Conservation (phyloP, 2,797 vertebrate genomes). For the Sitta carolinensis region DNA sequence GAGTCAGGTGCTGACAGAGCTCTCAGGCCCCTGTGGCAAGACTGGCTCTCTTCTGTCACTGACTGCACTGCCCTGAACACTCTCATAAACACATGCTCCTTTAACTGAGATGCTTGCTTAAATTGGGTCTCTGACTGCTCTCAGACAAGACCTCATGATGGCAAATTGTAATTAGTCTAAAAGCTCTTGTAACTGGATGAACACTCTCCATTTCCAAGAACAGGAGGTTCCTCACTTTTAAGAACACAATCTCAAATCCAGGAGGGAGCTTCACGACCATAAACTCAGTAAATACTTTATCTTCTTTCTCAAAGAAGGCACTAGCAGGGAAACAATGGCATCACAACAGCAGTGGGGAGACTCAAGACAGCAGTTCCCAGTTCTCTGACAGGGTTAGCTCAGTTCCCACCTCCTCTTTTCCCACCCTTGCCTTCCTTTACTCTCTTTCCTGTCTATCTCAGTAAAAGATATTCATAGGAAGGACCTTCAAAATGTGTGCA, state of each 20-base stretch:
- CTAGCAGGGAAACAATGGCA: rapidly evolving
- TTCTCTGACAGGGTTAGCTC: background rate
- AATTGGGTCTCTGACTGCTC: background rate
- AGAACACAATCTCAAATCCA: background rate
- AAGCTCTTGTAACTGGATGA: background rate
- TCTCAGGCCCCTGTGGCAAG: background rate
- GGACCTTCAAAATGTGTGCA: background rate
- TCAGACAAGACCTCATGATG: background rate
- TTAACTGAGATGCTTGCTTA: background rate
- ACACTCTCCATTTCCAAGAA: background rate
- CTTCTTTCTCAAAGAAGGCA: background rate
- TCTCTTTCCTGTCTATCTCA: background rate
- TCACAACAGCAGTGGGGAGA: background rate
- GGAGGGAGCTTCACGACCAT: background rate
- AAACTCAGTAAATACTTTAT: background rate
- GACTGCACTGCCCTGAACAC: background rate
- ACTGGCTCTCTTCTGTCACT: background rate
- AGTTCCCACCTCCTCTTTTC: background rate
- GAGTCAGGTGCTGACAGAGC: background rate
- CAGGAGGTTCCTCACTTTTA: background rate
- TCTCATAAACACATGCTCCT: background rate
- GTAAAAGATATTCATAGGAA: background rate
- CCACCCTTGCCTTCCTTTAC: background rate
- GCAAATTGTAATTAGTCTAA: background rate
- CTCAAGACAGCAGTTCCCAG: background rate